Percentiles rank a stretch among this genome's conserved stretches.
These are phyloP conservation scores for Lagodon rhomboides DNA, from an alignment of 2,797 vertebrate species.

Conservation along the genomic window DNA sequence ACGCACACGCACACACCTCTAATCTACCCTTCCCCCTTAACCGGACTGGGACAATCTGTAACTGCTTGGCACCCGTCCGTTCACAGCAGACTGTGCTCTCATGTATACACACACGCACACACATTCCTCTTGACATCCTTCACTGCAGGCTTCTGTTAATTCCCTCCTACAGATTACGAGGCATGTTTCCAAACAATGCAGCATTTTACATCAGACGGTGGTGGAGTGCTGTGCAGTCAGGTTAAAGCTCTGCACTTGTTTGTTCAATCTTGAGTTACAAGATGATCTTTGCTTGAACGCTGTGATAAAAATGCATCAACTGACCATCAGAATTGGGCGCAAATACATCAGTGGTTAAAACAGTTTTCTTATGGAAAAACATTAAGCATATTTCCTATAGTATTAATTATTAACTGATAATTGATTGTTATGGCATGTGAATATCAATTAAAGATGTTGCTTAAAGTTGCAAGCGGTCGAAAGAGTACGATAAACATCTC, in stretches of 20 bases:
- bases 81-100: conserved; percentile 45
- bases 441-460: no score
- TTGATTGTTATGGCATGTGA: no score
- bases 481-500: no score
- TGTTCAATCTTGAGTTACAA: not conserved
- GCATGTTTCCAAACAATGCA: conserved; percentile 73
- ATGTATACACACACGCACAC: conserved; percentile 36
- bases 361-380: no score
- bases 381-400: no score
- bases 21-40: conserved; percentile 44
- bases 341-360: no score
- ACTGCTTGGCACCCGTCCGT: conserved; percentile 63
- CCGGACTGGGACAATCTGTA: conserved; percentile 70
- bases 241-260: not conserved
- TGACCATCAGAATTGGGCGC: no score
- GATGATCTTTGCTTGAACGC: not conserved
- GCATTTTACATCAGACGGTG: conserved; percentile 66
- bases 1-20: conserved; percentile 33
- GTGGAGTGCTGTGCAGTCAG: not conserved
- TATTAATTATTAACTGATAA: no score
- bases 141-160: conserved; percentile 65
- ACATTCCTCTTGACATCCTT: conserved; percentile 58
- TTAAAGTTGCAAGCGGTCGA: no score
- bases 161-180: conserved; percentile 69
- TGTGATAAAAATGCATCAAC: not conserved